phyloP scores from a whole-genome alignment of 2,888 invertebrate species.

The Drosophila prostipennis region DNA sequence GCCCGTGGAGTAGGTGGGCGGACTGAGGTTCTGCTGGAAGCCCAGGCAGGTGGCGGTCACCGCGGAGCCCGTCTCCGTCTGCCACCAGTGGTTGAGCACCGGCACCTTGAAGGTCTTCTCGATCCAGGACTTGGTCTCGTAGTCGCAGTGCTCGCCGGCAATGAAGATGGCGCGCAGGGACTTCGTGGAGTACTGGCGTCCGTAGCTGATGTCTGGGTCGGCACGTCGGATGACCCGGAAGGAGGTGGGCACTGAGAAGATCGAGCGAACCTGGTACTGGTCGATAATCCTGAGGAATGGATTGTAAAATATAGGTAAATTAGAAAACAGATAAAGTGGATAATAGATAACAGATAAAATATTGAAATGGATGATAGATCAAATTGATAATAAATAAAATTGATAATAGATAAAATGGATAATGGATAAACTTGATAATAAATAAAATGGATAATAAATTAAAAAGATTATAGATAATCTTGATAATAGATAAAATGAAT shows the following conservation, averaged over 20 bases:
- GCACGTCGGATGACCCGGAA: slow-evolving; percentile 92
- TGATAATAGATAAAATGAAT: too few relatives aligned
- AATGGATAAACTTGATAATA: too few relatives aligned
- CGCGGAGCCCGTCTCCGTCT: slow-evolving; percentile 96
- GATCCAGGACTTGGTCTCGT: slow-evolving; percentile 93
- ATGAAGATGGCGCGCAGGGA: slow-evolving; percentile 91
- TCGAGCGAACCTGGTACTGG: slow-evolving; percentile 92
- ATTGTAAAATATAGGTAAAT: background rate
- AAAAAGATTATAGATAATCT: too few relatives aligned
- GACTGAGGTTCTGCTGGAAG: slow-evolving; percentile 88
- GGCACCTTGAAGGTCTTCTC: slow-evolving; percentile 89
- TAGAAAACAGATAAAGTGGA: background rate
- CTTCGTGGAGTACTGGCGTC: slow-evolving; percentile 89
- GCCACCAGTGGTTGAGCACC: slow-evolving; percentile 98
- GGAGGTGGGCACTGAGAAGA: slow-evolving; percentile 96
- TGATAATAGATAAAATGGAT: too few relatives aligned
- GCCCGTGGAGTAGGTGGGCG: slow-evolving; percentile 92
- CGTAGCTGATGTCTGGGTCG: slow-evolving; percentile 90
- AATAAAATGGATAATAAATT: too few relatives aligned
- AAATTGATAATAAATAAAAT: too few relatives aligned
- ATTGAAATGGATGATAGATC: too few relatives aligned
- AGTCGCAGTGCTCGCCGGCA: slow-evolving; percentile 97
- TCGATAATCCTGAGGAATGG: slow-evolving; percentile 89
- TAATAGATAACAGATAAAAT: too few relatives aligned
- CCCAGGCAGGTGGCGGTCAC: slow-evolving; percentile 94